Evolutionary conservation across 2,888 invertebrate genomes (phyloP), one percentile per base, ranked within the genome.

Genomic region (Penaeus monodon): DNA sequence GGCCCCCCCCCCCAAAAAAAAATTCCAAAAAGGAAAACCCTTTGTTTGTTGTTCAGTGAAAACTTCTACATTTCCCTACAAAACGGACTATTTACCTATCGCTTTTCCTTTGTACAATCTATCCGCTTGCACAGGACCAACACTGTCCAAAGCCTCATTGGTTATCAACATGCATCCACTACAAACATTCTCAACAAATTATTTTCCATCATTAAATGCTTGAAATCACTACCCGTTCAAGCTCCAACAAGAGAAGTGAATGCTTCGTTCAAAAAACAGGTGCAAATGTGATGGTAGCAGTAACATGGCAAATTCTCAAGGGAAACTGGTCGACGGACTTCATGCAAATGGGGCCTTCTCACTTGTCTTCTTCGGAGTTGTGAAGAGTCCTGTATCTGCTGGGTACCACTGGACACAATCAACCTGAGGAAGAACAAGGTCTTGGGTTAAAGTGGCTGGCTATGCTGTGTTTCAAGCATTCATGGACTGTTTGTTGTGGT

Each of bases 371-470:
- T 10, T 93, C 93, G 91, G 93, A 93, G 93, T 92, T 1, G 92
- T 92, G 91, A 94, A 94, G 89, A 93, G 91, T 2, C 94, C 94
- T 29, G 93, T 93, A 90, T 94, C 94, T 66, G 92, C 91, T 2
- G 94, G 93, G 90, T 93, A 94, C 94, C 94, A 94, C 90, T 93
- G 93, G 0, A 93, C 93, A 83, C 88, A 88, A 3, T 85, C 79
- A 78, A 88, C 85, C 88, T 88, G 81, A 76, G 29, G 33, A n/a
- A 65, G 17, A 33, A 20, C 2, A 38, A 17, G 27, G n/a, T n/a
- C 20, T 29, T 29, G 20, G 14, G 27, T 17, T 29, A 29, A 70
- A 29, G 1, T 14, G 6, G 17, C 12, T 22, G 12, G 12, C 2
- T 10, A 20, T 29, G 29, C 27, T 20, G 12, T 14, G 12, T 10